Conservation (phyloP, 2,113 vertebrate species). For the Phylloscopus trochiloides region DNA sequence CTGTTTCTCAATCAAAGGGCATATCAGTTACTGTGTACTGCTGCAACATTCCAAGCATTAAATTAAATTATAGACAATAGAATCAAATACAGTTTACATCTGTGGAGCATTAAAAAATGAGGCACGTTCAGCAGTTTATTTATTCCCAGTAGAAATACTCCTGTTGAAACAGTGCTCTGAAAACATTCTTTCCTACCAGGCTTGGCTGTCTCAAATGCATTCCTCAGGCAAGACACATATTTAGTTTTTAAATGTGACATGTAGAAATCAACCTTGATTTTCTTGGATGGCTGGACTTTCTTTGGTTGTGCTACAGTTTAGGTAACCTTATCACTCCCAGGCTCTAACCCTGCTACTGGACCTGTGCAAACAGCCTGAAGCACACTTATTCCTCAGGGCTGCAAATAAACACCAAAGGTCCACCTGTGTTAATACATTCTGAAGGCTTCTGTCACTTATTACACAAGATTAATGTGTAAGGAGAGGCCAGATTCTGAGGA, state of each 20-base stretch:
- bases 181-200: constrained; percentile 34
- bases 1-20: constrained; percentile 15
- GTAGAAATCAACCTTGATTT: constrained; percentile 33
- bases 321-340: constrained; percentile 13
- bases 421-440: neutral
- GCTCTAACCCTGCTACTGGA: constrained; percentile 31
- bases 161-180: constrained; percentile 16
- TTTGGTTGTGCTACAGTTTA: neutral
- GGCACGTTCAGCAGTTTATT: constrained; percentile 9
- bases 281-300: neutral
- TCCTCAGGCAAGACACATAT: constrained; percentile 15
- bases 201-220: constrained; percentile 19
- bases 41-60: constrained; percentile 45
- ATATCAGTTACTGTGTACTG: constrained; percentile 51
- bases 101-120: constrained; percentile 43
- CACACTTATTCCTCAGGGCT: neutral
- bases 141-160: constrained; percentile 32
- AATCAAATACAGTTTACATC: constrained; percentile 43
- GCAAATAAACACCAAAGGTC: neutral
- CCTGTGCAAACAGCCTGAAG: constrained; percentile 20
- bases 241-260: constrained; percentile 31
- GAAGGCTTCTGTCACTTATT: neutral
- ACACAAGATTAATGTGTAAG: neutral
- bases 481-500: neutral
- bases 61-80: constrained; percentile 61